Base-by-base conservation (phyloP, 2,888 invertebrate species). In the Geophilus truncorum region DNA sequence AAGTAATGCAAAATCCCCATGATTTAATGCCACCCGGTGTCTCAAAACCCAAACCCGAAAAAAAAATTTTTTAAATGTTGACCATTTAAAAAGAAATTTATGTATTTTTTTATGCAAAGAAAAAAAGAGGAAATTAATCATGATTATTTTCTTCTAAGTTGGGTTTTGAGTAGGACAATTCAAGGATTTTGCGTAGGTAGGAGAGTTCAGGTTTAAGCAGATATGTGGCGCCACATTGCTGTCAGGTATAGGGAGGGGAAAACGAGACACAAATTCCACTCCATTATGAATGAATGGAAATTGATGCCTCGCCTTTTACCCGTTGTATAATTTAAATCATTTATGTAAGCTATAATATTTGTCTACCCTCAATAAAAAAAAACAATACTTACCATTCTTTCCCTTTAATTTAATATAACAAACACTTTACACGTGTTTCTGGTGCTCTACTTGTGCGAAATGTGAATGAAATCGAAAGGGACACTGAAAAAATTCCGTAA, bases 251-350 rank as follows among this genome's bases (percentile, higher is more conserved):
- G 57, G 57, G 23, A 23, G 57, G 57, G 57, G 23, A 23, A 62
- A 23, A 62, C 57, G 57, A 62, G 57, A 62, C 57, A 62, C 57
- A 62, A 62, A 62, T 62, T 62, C 57, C 57, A 18, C 57, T 62
- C 57, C 57, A 62, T 62, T 62, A 62, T 62, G 57, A 62, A 62
- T 62, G 57, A 62, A 62, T 62, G 57, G 57, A 62, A 62, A 62
- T 62, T 62, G 57, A 62, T 62, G 57, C 57, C 57, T 62, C 57
- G 57, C 57, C 57, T 62, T 21, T 23, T n/a, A 62, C 57, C 57
- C 57, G 23, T 62, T 62, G 57, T 23, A 62, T 62, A 62, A 62
- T 62, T 62, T 62, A 62, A 62, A 62, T 21, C 21, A 62, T 62
- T 62, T 62, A 62, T 62, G 57, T 62, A 62, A 62, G 57, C 57